Conservation (phyloP, 2,888 invertebrate species). For the Tiliacea citrago region DNA sequence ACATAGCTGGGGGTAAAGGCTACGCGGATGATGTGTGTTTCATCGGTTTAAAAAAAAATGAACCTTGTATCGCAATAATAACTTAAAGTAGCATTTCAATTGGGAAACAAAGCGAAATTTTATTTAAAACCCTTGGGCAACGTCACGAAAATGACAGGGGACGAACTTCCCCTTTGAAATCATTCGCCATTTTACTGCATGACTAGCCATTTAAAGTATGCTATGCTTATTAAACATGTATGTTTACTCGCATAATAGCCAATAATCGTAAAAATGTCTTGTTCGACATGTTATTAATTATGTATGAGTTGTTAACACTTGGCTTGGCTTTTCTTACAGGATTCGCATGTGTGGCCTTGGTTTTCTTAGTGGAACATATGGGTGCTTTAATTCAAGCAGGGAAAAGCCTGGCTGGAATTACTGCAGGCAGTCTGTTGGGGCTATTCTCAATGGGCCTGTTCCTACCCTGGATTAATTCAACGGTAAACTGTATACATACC, state of each 20-base stretch:
- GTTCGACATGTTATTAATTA: slow-evolving; percentile 32
- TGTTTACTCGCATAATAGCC: slow-evolving; percentile 15
- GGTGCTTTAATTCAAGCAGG: slow-evolving; percentile 93
- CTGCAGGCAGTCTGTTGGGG: slow-evolving; percentile 93
- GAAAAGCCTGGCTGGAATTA: slow-evolving; percentile 93
- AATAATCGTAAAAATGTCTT: slow-evolving; percentile 52
- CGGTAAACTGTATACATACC: slow-evolving; percentile 81
- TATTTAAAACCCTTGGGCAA: too few relatives aligned
- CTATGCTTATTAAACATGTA: slow-evolving; percentile 5
- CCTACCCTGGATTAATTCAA: slow-evolving; percentile 92
- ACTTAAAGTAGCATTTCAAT: too few relatives aligned
- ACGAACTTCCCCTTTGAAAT: neutral
- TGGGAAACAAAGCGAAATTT: too few relatives aligned
- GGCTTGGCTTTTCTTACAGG: slow-evolving; percentile 77
- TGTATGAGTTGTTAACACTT: slow-evolving; percentile 3
- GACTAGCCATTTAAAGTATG: slow-evolving; percentile 1
- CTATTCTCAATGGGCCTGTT: slow-evolving; percentile 93
- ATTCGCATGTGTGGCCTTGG: slow-evolving; percentile 92
- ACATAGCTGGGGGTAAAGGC: too few relatives aligned
- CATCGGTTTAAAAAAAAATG: neutral
- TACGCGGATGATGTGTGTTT: neutral
- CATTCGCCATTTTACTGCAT: slow-evolving; percentile 9
- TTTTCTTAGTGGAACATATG: slow-evolving; percentile 93
- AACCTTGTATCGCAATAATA: too few relatives aligned
- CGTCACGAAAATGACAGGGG: neutral